Evolutionary conservation across 2,113 vertebrate genomes (phyloP), one percentile per base, ranked within the genome.

Genomic region (Nothobranchius kuhntae): DNA sequence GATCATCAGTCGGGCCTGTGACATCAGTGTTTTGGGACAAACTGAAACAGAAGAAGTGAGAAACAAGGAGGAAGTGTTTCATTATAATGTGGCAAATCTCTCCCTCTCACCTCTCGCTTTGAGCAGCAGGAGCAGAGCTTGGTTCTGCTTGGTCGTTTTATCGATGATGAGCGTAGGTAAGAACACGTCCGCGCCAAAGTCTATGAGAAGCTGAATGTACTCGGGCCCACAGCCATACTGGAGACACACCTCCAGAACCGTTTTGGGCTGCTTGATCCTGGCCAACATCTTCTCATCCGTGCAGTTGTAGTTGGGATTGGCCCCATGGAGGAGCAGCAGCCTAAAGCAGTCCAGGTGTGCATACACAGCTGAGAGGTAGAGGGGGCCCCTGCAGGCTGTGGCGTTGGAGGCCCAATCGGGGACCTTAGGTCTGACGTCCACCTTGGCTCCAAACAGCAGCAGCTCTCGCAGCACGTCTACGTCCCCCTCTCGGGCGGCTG

Each of bases 291-390:
- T 91, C 66, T 90, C 83, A 5, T 96, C 95, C 0, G 91, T 94
- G 89, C 96, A 97, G 89, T 99, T 99, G 71, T 95, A 99, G 88
- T 98, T 65, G 0, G 96, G 96, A 61, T 99, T 94, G 0, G 96
- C 95, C 0, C 96, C 96, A 0, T 96, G 80, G 0, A 97, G 93
- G 10, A 99, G 91, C 52, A 98, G 92, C 61, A 92, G 75, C 46
- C 91, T 95, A 63, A 99, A 98, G 78, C 96, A 97, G 75, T 95
- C 93, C 74, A 98, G 84, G 26, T 98, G 96, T 44, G 94, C 94
- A 0, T 99, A 99, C 12, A 91, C 92, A 0, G 95, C 95, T 0
- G 96, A 94, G 30, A 98, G 92, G 71, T 98, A 98, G 4, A 99
- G 93, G 0, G 97, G 95, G 0, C 97, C 97, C 0, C 95, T 93